Evolutionary conservation across 2,888 invertebrate genomes (phyloP), one percentile per base, ranked within the genome.

Genomic region (Priocnemis perturbator): DNA sequence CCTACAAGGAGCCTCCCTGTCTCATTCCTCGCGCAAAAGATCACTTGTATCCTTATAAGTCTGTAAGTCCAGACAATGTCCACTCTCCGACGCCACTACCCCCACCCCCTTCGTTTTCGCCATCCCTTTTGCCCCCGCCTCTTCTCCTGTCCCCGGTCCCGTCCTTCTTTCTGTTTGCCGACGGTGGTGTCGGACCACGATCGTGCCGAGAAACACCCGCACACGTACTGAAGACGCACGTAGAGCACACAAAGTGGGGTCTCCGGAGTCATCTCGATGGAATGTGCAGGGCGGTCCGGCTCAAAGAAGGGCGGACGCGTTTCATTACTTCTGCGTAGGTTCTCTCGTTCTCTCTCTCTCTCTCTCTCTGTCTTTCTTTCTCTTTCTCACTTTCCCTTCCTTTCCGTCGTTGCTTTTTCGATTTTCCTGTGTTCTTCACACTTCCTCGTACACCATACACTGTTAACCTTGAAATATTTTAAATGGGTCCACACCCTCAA

Each of bases 261-360:
- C 74, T 66, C 71, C 45, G 74, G 78, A 85, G 84, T 86, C 86
- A 86, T 85, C 85, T 71, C 84, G 79, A 80, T 84, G 86, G 86
- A 86, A 86, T 86, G 86, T 73, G 80, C 80, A 64, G 81, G 77
- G 84, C 83, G 84, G 84, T 84, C 76, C 61, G 64, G 44, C 74
- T 84, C 81, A 85, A 84, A 84, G 83, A 73, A 76, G 77, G 68
- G 73, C 78, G 78, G 81, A 65, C 73, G 81, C 73, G 77, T 79
- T 80, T 80, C 75, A 76, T 79, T 77, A 55, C 59, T 64, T 64
- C 66, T 57, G 62, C 69, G 64, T 72, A 71, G 53, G 30, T 48
- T 48, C 45, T 17, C 60, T 64, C 58, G n/a, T n/a, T n/a, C n/a
- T n/a, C 56, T 71, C 73, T 62, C 63, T 52, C 64, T 45, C 57